A percentile compares a stretch with the other conserved stretches of the same genome.
phyloP scores from a whole-genome alignment of 2,888 invertebrate genomes.

The Entomobrya proxima region DNA sequence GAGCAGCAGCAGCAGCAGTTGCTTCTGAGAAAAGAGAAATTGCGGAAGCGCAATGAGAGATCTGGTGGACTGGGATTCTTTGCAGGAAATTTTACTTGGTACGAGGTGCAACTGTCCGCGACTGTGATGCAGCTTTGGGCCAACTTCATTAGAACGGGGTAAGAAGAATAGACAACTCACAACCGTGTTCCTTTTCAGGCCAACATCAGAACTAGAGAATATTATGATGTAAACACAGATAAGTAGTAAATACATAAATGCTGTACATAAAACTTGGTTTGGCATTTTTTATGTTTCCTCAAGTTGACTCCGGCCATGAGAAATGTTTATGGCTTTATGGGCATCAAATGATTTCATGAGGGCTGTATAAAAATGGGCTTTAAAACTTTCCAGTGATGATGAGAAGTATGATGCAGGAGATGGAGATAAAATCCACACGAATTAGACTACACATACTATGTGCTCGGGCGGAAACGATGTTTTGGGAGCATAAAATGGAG shows the following conservation, averaged over 20 bases:
- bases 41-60: slow-evolving; percentile 54
- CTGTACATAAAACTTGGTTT: neutral
- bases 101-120: slow-evolving; percentile 89
- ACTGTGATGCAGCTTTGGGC: slow-evolving; percentile 94
- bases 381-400: neutral
- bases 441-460: no score
- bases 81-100: slow-evolving; percentile 90
- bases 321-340: slow-evolving; percentile 16
- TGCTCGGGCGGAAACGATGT: no score
- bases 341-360: slow-evolving; percentile 17
- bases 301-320: slow-evolving; percentile 2
- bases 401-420: neutral
- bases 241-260: neutral
- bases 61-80: slow-evolving; percentile 83
- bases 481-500: no score
- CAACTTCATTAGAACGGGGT: slow-evolving; percentile 94
- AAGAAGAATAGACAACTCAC: slow-evolving; percentile 65
- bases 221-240: slow-evolving; percentile 7
- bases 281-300: slow-evolving; percentile 12
- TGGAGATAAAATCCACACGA: no score
- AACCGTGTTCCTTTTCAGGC: neutral
- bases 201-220: neutral
- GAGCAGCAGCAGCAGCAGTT: slow-evolving; percentile 39
- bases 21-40: slow-evolving; percentile 53
- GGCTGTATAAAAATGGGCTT: neutral